Percentiles rank a stretch among this genome's conserved stretches.
Conservation (phyloP, 2,888 invertebrate species). For the Amorpha juglandis region DNA sequence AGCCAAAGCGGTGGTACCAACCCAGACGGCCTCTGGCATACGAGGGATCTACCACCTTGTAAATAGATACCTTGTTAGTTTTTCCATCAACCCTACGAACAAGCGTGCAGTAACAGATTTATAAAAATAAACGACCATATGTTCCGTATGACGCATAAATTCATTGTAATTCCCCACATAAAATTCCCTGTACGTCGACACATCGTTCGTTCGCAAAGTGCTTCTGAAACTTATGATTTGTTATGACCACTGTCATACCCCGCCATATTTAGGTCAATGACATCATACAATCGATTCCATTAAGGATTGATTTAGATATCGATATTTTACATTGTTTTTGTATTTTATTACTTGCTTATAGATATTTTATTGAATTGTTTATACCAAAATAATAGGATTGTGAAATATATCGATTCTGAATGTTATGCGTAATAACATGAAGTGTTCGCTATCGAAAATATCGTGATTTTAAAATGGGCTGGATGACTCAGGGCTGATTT, state of each 20-base stretch:
- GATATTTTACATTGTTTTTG: slow-evolving; percentile 2
- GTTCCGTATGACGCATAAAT: slow-evolving; percentile 28
- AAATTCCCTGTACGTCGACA: slow-evolving; percentile 11
- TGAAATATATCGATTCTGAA: not conserved
- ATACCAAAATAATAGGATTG: not conserved
- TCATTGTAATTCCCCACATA: slow-evolving; percentile 22
- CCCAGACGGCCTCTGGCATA: too few relatives aligned
- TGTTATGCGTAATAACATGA: not conserved
- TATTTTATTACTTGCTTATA: not conserved
- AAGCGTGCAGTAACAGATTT: not conserved
- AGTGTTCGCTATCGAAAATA: not conserved
- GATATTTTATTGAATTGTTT: slow-evolving; percentile 1
- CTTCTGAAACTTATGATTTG: slow-evolving; percentile 26
- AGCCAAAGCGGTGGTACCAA: too few relatives aligned
- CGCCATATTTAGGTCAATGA: slow-evolving; percentile 19
- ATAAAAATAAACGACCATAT: slow-evolving; percentile 22
- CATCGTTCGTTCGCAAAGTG: slow-evolving; percentile 25
- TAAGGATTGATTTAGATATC: slow-evolving; percentile 1
- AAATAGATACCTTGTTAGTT: too few relatives aligned
- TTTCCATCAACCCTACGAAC: not conserved
- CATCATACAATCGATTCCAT: slow-evolving; percentile 12
- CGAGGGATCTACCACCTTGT: too few relatives aligned
- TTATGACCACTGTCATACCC: slow-evolving; percentile 23
- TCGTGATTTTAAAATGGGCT: not conserved
- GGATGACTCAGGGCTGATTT: not conserved